A percentile compares a stretch with the other conserved stretches of the same genome.
Evolutionary conservation across 64 coral and sea anemone species (phyloP).

Genomic region (Stichodactyla helianthus): DNA sequence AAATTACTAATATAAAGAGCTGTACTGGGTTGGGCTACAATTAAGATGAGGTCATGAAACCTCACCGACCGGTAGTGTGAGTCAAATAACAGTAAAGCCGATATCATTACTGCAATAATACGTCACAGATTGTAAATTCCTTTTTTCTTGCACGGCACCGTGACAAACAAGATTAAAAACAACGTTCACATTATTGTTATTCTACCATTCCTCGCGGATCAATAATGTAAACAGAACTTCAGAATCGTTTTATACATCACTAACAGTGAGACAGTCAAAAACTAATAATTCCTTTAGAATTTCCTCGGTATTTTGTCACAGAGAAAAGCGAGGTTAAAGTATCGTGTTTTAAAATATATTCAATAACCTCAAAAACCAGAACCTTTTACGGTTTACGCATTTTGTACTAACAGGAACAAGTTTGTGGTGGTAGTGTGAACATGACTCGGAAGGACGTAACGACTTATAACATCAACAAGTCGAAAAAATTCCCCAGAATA

Average conservation of each 20-base stretch:
- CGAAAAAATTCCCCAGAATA: background rate
- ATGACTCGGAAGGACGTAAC: slow-evolving; percentile 14
- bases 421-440: background rate
- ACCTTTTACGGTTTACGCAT: background rate
- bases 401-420: background rate
- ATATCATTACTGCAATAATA: background rate
- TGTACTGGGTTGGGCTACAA: background rate
- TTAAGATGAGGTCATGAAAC: background rate
- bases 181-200: background rate
- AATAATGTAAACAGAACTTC: background rate
- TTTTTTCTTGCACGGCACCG: background rate
- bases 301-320: too few relatives aligned
- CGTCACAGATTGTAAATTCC: background rate
- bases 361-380: background rate
- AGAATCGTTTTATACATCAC: background rate
- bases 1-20: background rate
- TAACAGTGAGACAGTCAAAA: too few relatives aligned
- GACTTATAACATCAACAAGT: background rate
- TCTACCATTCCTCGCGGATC: background rate
- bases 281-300: too few relatives aligned
- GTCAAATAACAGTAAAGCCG: background rate
- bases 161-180: background rate
- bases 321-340: background rate
- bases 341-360: background rate
- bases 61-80: background rate